phyloP scores from a whole-genome alignment of 2,113 vertebrate genomes.

The Osmerus mordax region DNA sequence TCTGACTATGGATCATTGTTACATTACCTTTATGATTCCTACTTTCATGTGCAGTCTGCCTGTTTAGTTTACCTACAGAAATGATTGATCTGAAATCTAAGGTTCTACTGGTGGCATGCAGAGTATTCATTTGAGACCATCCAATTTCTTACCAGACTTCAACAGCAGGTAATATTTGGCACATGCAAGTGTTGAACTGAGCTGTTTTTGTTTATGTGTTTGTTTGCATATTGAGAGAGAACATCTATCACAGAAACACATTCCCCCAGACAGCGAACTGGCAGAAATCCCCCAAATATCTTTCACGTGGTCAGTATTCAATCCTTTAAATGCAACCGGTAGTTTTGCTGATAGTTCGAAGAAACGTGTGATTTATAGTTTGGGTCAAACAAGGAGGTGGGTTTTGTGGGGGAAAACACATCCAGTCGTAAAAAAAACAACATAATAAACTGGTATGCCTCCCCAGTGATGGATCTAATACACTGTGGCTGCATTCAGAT shows the following conservation, averaged over 20 bases:
- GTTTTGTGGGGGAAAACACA: conserved; percentile 58
- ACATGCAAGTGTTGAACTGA: too few species aligned
- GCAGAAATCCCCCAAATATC: conserved; percentile 36
- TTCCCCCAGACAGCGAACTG: conserved; percentile 24
- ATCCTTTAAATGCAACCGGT: conserved; percentile 63
- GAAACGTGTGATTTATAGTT: conserved; percentile 52
- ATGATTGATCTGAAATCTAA: too few species aligned
- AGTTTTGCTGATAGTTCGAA: conserved; percentile 47
- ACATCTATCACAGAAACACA: neutral
- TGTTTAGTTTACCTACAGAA: too few species aligned
- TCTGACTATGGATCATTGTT: too few species aligned
- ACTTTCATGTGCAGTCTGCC: too few species aligned
- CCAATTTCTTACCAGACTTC: too few species aligned
- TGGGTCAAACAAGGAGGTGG: conserved; percentile 35
- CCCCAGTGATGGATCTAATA: conserved; percentile 82
- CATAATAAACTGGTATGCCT: conserved; percentile 84
- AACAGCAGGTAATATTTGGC: too few species aligned
- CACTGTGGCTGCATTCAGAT: conserved; percentile 78
- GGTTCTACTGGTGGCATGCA: too few species aligned
- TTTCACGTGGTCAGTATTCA: conserved; percentile 60
- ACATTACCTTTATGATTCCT: too few species aligned
- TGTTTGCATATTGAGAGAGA: neutral
- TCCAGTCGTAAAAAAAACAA: conserved; percentile 53
- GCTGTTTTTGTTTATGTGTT: neutral
- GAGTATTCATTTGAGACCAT: too few species aligned